A percentile compares a stretch with the other conserved stretches of the same genome.
phyloP scores from a whole-genome alignment of 2,113 vertebrate genomes.

The Hippoglossus stenolepis region DNA sequence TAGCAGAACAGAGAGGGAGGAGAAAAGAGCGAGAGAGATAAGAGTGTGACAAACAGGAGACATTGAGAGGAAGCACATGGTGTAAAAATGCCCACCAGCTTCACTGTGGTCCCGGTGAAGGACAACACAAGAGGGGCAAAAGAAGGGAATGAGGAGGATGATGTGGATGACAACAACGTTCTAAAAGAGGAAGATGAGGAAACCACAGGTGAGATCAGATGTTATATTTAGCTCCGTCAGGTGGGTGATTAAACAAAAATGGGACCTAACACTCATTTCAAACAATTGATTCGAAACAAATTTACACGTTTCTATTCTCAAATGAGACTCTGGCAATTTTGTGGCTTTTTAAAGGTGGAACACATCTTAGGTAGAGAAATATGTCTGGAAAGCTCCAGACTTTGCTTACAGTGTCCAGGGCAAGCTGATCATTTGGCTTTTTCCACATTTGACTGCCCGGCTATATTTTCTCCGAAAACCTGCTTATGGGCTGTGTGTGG shows the following conservation, averaged over 20 bases:
- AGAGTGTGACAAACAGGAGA: constrained; percentile 56
- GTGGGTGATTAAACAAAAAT: background rate
- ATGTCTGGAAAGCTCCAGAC: constrained; percentile 26
- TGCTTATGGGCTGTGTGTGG: constrained; percentile 37
- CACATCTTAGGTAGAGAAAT: background rate
- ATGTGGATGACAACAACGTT: constrained; percentile 69
- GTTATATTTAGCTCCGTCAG: background rate
- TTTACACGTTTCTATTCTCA: background rate
- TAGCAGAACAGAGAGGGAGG: constrained; percentile 19
- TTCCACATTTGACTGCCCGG: background rate
- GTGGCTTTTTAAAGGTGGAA: background rate
- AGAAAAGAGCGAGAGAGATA: constrained; percentile 31
- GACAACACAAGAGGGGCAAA: constrained; percentile 56
- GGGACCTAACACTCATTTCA: background rate
- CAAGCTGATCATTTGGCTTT: constrained; percentile 22
- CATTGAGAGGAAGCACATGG: constrained; percentile 69
- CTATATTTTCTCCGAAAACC: constrained; percentile 28
- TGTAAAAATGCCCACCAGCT: constrained; percentile 86
- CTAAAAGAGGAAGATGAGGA: constrained; percentile 65
- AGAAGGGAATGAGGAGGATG: constrained; percentile 58
- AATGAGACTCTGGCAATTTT: background rate
- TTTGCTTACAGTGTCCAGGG: constrained; percentile 20
- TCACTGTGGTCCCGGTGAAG: constrained; percentile 85
- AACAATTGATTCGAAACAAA: background rate
- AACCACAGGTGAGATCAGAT: constrained; percentile 62